These are phyloP conservation scores for Chalcis sispes DNA, from an alignment of 2,888 invertebrate species.

Conservation along the genomic window DNA sequence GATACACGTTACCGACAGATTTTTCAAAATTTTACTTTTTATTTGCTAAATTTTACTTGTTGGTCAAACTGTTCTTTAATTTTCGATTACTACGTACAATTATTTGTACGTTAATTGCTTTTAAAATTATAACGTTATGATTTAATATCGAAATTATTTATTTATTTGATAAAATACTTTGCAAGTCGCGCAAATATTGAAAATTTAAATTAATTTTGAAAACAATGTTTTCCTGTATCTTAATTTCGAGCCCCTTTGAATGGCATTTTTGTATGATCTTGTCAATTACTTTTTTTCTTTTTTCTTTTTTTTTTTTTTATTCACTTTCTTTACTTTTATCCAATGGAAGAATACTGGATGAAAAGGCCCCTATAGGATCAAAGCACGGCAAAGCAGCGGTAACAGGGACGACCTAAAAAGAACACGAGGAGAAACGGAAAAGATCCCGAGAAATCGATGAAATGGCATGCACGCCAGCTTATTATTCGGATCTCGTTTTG, in stretches of 20 bases:
- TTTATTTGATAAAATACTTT: too few relatives aligned
- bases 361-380: slow-evolving; percentile 19
- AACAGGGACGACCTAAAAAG: slow-evolving; percentile 42
- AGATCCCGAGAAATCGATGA: slow-evolving; percentile 35
- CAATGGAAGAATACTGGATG: slow-evolving; percentile 12
- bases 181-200: too few relatives aligned
- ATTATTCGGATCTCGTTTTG: slow-evolving; percentile 43
- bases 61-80: background rate
- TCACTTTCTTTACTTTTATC: background rate
- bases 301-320: too few relatives aligned
- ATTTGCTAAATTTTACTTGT: background rate
- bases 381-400: slow-evolving; percentile 25
- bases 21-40: slow-evolving; percentile 5
- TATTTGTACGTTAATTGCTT: background rate
- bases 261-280: too few relatives aligned
- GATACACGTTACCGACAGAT: slow-evolving; percentile 18
- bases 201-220: too few relatives aligned
- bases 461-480: slow-evolving; percentile 43
- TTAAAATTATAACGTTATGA: background rate
- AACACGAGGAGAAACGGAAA: background rate
- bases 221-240: too few relatives aligned
- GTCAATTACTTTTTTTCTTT: too few relatives aligned
- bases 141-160: background rate
- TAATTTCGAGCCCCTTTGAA: too few relatives aligned
- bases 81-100: background rate